Evolutionary conservation across 2,797 vertebrate genomes (phyloP), one percentile per base, ranked within the genome.

Genomic region (Dendrocincla tyrannina): DNA sequence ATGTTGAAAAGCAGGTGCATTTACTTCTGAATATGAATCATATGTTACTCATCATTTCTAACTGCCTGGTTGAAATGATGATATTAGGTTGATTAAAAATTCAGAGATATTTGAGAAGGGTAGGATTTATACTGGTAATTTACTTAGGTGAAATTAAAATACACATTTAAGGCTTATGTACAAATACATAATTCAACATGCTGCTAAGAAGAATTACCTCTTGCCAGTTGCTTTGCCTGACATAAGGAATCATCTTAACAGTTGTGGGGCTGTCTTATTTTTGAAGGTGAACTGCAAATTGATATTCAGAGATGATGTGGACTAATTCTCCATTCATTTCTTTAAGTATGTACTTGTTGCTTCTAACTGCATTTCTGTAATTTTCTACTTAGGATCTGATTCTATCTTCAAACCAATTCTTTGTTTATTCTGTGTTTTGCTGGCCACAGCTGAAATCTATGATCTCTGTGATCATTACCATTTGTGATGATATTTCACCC

Each of bases 71-170:
- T 84, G 83, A 84, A 97, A 88, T 91, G 22, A 77, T 83, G 63
- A 25, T 85, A 86, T 90, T 88, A 80, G 42, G n/a, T 87, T 97
- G 77, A 95, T 93, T 96, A 90, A 90, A 93, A 94, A 94, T 95
- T 69, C 78, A 70, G 79, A 76, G 67, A 19, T 82, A 80, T 73
- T 85, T 84, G 62, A 83, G 77, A 89, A 88, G 88, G 67, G 37
- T 62, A 82, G 78, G 91, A 92, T 97, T 95, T 91, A 82, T 60
- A 17, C 10, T 14, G 8, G 55, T 80, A 83, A 88, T 93, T 93
- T 89, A 80, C 80, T 80, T 33, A 44, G 92, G 79, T 96, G 89
- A 90, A 94, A 95, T 96, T 91, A 85, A 94, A 94, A 87, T 80
- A 64, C 55, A 62, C 47, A 17, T 88, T 91, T 91, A 95, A 92